Conservation (phyloP, 2,888 invertebrate genomes). For the Xanthia icteritia region DNA sequence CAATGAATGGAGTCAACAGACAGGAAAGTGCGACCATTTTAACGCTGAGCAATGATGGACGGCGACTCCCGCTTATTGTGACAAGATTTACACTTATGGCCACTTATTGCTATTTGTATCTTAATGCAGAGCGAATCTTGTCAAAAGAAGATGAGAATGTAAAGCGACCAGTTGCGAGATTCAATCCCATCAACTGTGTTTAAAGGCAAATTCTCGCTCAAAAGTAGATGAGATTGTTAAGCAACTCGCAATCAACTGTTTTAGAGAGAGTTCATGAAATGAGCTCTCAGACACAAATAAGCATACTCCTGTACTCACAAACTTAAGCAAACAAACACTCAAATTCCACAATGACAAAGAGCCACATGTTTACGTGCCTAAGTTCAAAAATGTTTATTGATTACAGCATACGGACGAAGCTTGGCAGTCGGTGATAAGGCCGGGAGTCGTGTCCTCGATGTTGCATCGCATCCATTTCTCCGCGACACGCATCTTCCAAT, state of each 20-base stretch:
- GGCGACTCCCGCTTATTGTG: neutral
- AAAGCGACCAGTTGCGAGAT: neutral
- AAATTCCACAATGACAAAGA: conserved; percentile 59
- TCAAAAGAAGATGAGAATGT: neutral
- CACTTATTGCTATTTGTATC: neutral
- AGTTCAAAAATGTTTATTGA: conserved; percentile 85
- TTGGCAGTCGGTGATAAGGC: conserved; percentile 76
- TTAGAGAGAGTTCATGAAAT: neutral
- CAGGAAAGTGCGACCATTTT: neutral
- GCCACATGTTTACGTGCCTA: conserved; percentile 75
- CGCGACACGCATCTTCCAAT: conserved; percentile 74
- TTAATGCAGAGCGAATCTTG: neutral
- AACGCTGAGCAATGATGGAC: neutral
- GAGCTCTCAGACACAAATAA: neutral
- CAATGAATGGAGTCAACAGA: conserved; percentile 6
- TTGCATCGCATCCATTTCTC: conserved; percentile 81
- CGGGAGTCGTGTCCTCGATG: conserved; percentile 70
- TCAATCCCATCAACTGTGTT: too few species aligned
- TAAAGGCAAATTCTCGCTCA: neutral
- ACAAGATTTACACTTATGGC: neutral
- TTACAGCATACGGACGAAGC: conserved; percentile 80
- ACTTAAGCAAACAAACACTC: conserved; percentile 28
- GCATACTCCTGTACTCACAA: neutral
- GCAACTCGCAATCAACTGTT: too few species aligned
- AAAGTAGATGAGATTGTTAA: neutral